Evolutionary conservation across 2,113 vertebrate species (phyloP).

Genomic region (Octodon degus): DNA sequence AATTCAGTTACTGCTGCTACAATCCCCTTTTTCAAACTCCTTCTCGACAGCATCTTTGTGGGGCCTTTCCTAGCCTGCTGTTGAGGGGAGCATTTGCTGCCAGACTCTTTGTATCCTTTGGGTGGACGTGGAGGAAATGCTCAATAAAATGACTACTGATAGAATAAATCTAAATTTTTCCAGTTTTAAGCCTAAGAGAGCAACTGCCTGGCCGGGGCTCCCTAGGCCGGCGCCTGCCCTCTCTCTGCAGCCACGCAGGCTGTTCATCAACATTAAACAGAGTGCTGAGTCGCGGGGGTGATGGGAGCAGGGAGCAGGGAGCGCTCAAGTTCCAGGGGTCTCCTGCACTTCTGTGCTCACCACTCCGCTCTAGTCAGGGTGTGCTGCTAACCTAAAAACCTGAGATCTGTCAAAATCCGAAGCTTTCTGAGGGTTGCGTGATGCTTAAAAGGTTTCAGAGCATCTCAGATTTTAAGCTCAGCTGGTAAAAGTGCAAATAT

Average conservation of each 20-base stretch:
- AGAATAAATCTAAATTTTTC: not conserved
- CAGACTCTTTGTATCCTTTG: not conserved
- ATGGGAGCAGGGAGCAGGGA: not conserved
- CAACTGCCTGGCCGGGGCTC: not conserved
- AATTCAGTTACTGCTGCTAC: not conserved
- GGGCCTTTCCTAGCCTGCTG: not conserved
- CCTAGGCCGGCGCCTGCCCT: too few species aligned
- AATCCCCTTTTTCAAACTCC: not conserved
- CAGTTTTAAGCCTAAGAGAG: not conserved
- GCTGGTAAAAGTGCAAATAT: not conserved
- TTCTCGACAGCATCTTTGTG: not conserved
- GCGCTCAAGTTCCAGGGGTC: not conserved
- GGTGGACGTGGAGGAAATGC: not conserved
- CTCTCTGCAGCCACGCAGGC: too few species aligned
- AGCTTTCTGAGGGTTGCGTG: not conserved
- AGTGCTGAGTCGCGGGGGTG: not conserved
- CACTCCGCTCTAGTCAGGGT: not conserved
- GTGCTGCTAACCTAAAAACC: not conserved
- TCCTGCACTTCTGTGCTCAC: not conserved
- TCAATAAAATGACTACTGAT: not conserved
- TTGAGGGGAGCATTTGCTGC: not conserved
- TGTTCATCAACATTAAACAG: too few species aligned
- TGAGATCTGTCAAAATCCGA: not conserved
- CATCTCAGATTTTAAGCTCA: not conserved
- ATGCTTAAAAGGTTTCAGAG: not conserved